These are phyloP conservation scores for Puntigrus tetrazona DNA, from an alignment of 2,113 vertebrate species.

Conservation along the genomic window DNA sequence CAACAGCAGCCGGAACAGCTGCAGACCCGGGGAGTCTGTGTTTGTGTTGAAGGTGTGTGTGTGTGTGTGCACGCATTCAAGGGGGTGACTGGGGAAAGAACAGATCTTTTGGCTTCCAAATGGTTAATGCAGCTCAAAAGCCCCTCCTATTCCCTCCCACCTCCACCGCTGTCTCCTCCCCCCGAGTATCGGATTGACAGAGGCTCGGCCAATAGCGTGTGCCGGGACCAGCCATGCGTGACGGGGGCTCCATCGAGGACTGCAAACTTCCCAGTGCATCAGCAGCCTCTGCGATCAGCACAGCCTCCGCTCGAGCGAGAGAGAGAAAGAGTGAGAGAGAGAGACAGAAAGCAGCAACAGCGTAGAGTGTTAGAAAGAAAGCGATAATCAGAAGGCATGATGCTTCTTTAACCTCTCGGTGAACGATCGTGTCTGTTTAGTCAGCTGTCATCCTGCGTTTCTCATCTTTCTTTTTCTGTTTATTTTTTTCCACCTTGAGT, in stretches of 20 bases:
- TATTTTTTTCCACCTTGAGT: not conserved
- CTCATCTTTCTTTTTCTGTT: not conserved
- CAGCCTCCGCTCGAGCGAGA: conserved; percentile 44
- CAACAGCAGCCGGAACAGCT: conserved; percentile 55
- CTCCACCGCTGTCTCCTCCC: conserved; percentile 68
- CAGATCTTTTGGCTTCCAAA: conserved; percentile 27
- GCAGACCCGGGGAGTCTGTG: conserved; percentile 40
- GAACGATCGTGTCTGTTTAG: not conserved
- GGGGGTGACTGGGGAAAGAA: conserved; percentile 33
- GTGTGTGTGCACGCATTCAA: not conserved
- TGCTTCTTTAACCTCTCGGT: conserved; percentile 56
- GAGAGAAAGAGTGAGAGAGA: conserved; percentile 38
- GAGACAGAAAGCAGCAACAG: conserved; percentile 31
- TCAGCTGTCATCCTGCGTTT: conserved; percentile 2
- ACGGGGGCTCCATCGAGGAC: conserved; percentile 73
- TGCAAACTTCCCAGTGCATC: conserved; percentile 69
- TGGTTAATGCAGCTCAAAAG: conserved; percentile 36
- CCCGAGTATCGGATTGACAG: conserved; percentile 67
- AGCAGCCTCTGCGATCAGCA: conserved; percentile 58
- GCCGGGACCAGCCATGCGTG: conserved; percentile 67
- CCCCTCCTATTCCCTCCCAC: conserved; percentile 51
- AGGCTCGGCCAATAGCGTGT: conserved; percentile 77
- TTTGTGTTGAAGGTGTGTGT: conserved; percentile 43
- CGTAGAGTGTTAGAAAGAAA: conserved; percentile 34
- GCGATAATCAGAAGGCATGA: conserved; percentile 57